A percentile compares a stretch with the other conserved stretches of the same genome.
These are phyloP conservation scores for Lucilia sericata DNA, from an alignment of 1,140 invertebrate genomes.

Conservation along the genomic window DNA sequence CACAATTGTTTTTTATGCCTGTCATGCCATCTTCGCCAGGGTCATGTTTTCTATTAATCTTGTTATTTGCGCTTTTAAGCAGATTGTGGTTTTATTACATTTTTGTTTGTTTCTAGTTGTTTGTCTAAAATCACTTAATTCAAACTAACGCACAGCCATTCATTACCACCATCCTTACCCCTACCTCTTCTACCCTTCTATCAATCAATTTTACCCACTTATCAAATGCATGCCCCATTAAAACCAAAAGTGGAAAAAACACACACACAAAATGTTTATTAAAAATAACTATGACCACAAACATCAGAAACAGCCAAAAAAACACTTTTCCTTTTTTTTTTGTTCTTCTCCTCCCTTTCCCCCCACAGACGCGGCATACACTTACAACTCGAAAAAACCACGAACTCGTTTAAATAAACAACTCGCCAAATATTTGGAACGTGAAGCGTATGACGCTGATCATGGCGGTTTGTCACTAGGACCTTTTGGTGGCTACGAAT, in stretches of 20 bases:
- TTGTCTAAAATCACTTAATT: background rate
- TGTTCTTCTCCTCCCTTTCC: conserved; percentile 7
- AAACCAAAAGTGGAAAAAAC: background rate
- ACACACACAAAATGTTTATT: background rate
- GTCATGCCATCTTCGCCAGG: conserved; percentile 4
- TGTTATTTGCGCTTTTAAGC: background rate
- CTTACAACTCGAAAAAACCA: conserved; percentile 60
- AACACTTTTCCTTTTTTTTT: conserved; percentile 41
- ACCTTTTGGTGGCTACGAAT: conserved; percentile 56
- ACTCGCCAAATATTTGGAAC: conserved; percentile 65
- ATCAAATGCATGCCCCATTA: background rate
- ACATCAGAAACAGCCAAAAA: background rate
- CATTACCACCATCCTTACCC: too few species aligned
- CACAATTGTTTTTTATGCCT: background rate
- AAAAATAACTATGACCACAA: background rate
- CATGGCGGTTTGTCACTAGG: conserved; percentile 48
- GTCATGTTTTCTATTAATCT: conserved; percentile 15
- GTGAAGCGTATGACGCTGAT: conserved; percentile 57
- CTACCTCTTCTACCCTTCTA: too few species aligned
- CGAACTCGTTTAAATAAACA: conserved; percentile 64
- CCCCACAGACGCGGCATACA: conserved; percentile 58
- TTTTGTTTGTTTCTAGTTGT: too few species aligned
- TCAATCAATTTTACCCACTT: background rate
- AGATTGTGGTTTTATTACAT: too few species aligned
- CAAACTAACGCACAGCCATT: background rate